These are phyloP conservation scores for Hapalemur alaotrensis DNA, from an alignment of 2,797 vertebrate species.

Conservation along the genomic window DNA sequence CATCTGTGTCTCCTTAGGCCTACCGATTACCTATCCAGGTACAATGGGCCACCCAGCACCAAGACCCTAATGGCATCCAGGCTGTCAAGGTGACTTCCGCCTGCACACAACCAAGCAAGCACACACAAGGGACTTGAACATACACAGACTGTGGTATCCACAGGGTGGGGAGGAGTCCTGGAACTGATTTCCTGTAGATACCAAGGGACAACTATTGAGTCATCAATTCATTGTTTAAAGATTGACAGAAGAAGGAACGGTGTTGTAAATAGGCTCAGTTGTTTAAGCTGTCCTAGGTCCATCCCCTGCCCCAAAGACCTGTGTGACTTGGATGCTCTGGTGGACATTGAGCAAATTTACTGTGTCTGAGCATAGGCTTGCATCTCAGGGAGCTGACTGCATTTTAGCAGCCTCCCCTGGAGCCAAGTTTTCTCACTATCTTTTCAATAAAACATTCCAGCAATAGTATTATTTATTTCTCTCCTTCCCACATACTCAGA, in stretches of 20 bases:
- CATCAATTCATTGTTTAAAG: neutral
- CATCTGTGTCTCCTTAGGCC: neutral
- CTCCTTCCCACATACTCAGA: constrained; percentile 20
- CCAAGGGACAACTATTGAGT: neutral
- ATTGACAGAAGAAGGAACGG: neutral
- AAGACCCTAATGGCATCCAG: neutral
- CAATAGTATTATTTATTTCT: constrained; percentile 38
- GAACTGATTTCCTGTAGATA: neutral
- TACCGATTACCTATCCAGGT: neutral
- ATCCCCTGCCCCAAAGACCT: neutral
- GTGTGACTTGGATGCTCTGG: neutral
- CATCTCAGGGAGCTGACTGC: neutral
- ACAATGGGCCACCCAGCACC: neutral
- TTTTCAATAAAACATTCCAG: constrained; percentile 26
- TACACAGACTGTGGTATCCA: neutral
- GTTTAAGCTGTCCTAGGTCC: neutral
- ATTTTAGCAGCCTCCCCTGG: neutral
- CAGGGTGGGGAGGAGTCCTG: neutral
- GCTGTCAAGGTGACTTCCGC: neutral
- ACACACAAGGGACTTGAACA: neutral
- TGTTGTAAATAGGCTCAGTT: neutral
- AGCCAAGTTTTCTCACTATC: neutral
- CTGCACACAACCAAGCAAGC: neutral
- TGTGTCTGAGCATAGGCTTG: neutral
- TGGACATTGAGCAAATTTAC: neutral